Evolutionary conservation across 2,797 vertebrate genomes (phyloP).

Genomic region (Euthynnus affinis): DNA sequence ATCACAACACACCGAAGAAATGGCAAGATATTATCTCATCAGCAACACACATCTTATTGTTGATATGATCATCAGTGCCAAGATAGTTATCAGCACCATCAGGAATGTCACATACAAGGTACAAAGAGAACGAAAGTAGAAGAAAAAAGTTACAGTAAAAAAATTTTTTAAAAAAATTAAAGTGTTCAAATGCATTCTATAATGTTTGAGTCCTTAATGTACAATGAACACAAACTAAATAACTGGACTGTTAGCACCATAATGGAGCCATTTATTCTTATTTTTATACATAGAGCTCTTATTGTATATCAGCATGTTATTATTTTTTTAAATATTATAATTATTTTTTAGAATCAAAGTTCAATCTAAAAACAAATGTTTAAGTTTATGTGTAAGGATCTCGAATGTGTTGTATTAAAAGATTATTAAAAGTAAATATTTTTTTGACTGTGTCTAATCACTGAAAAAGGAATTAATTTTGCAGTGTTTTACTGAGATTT

Average conservation of each 20-base stretch:
- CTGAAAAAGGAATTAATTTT: no score
- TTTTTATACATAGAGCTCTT: constrained; percentile 2
- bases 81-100: not conserved
- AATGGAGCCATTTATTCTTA: not conserved
- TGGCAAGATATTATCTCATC: no score
- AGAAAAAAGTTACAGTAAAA: not conserved
- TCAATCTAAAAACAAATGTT: not conserved
- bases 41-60: not conserved
- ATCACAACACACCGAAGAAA: no score
- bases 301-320: not conserved
- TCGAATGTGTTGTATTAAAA: not conserved
- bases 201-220: not conserved
- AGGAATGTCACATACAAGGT: not conserved
- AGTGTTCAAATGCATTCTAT: not conserved
- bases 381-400: not conserved
- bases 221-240: not conserved
- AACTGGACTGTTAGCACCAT: not conserved
- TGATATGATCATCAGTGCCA: not conserved
- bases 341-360: not conserved
- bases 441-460: no score
- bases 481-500: no score
- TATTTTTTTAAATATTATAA: not conserved
- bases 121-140: not conserved
- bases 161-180: no score
- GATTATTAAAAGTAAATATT: no score